A percentile compares a stretch with the other conserved stretches of the same genome.
phyloP scores from a whole-genome alignment of 2,113 vertebrate genomes.

The Trematomus loennbergii region DNA sequence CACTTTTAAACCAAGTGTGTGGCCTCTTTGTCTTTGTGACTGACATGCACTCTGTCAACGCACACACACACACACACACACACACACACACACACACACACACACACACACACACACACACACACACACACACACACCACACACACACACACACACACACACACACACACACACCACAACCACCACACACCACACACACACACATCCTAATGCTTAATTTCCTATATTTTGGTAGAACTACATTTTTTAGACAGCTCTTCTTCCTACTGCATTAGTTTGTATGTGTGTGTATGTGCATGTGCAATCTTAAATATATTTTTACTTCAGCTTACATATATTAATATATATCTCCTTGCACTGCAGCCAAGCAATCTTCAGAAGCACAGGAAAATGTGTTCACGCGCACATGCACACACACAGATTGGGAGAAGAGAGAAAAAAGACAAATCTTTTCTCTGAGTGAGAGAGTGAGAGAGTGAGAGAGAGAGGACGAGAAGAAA shows the following conservation, averaged over 20 bases:
- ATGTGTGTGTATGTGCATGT: background rate
- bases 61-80: constrained; percentile 7
- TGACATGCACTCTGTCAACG: background rate
- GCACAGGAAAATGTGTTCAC: constrained; percentile 45
- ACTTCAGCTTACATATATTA: background rate
- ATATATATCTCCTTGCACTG: constrained; percentile 23
- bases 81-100: constrained; percentile 17
- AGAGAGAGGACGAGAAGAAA: constrained; percentile 63
- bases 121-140: constrained; percentile 24
- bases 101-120: constrained; percentile 22
- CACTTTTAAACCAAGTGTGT: background rate
- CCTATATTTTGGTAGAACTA: constrained; percentile 8
- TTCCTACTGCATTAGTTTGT: constrained; percentile 7
- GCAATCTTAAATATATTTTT: background rate
- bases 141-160: constrained; percentile 37
- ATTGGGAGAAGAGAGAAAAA: constrained; percentile 64
- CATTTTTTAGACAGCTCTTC: constrained; percentile 5
- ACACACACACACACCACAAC: constrained; percentile 37
- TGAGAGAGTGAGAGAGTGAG: constrained; percentile 51
- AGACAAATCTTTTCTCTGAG: constrained; percentile 76
- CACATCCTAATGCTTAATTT: constrained; percentile 17
- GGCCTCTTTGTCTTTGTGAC: too few species aligned
- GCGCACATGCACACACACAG: constrained; percentile 29
- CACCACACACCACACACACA: constrained; percentile 36
- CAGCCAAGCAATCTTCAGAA: constrained; percentile 62